Evolutionary conservation across 2,113 vertebrate genomes (phyloP), one percentile per base, ranked within the genome.

Genomic region (Herpetotheres cachinnans): DNA sequence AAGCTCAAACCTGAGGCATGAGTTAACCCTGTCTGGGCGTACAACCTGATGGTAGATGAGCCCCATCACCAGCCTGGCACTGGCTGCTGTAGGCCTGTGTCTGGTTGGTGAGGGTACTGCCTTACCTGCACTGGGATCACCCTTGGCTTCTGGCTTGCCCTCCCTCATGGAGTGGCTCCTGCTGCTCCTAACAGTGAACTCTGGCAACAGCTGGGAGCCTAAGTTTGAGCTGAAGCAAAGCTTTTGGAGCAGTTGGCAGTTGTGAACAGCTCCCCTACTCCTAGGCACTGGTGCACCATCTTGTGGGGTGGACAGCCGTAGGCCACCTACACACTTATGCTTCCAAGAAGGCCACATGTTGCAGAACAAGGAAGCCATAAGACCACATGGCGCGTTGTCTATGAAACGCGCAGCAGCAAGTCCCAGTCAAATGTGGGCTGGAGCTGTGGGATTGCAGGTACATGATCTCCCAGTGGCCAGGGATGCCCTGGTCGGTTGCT

Each of bases 391-490:
- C 0, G 1, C 14, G 10, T 32, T 69, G 21, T 18, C 14, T 34
- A 16, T 67, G 25, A 59, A 74, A 38, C 1, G 1, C 55, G 12
- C 25, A 61, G 13, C 40, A 27, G 21, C 10, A n/a, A 70, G 25
- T 74, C 25, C 32, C 32, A 30, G 40, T 46, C 25, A 80, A 11
- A 25, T 46, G 32, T 1, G 2, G 55, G 13, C 8, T 65, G 21
- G n/a, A 83, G 25, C 12, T 42, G 10, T 56, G 56, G n/a, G 16
- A 36, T 29, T 8, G 21, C n/a, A 65, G 32, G 10, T 74, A 36
- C 3, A 16, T 0, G 0, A 55, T 16, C 11, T 52, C 19, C 42
- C 0, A 0, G 6, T 34, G 13, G 16, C 79, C 71, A 79, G 6
- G 25, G 13, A 16, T 83, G 24, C 27, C 12, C 19, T 80, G 2